phyloP scores from a whole-genome alignment of 2,888 invertebrate genomes.

The Ariolimax columbianus region DNA sequence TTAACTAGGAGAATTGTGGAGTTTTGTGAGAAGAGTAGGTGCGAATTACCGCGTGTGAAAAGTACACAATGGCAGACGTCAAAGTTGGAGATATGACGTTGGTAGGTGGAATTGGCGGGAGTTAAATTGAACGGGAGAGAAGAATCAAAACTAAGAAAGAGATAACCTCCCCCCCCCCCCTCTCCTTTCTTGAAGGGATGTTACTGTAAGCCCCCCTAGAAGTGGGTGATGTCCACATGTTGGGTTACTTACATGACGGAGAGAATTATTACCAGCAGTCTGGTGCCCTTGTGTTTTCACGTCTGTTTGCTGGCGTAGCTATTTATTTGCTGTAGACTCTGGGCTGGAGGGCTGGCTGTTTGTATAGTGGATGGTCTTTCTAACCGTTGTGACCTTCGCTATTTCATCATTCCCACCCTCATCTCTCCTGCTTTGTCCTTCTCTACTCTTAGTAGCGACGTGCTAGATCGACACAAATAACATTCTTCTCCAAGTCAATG shows the following conservation, averaged over 20 bases:
- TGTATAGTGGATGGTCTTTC: background rate
- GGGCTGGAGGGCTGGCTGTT: background rate
- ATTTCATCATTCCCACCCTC: too few species aligned
- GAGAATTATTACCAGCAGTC: background rate
- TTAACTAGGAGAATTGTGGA: too few species aligned
- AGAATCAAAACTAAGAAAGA: background rate
- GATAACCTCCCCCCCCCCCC: background rate
- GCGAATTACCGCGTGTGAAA: background rate
- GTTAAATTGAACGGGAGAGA: too few species aligned
- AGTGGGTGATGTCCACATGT: constrained; percentile 26
- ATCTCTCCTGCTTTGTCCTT: too few species aligned
- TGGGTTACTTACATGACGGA: background rate
- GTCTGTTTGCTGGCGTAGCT: background rate
- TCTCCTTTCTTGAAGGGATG: too few species aligned
- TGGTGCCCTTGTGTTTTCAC: background rate
- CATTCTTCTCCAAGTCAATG: too few species aligned
- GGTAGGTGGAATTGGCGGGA: background rate
- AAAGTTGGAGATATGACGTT: background rate
- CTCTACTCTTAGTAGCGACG: too few species aligned
- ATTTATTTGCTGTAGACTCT: constrained; percentile 21
- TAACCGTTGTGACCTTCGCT: too few species aligned
- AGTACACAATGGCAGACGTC: background rate
- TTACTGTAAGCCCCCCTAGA: background rate
- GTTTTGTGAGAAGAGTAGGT: background rate
- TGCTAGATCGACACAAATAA: too few species aligned